A percentile compares a stretch with the other conserved stretches of the same genome.
These are phyloP conservation scores for Leptopterna dolabrata DNA, from an alignment of 2,888 invertebrate genomes.

Conservation along the genomic window DNA sequence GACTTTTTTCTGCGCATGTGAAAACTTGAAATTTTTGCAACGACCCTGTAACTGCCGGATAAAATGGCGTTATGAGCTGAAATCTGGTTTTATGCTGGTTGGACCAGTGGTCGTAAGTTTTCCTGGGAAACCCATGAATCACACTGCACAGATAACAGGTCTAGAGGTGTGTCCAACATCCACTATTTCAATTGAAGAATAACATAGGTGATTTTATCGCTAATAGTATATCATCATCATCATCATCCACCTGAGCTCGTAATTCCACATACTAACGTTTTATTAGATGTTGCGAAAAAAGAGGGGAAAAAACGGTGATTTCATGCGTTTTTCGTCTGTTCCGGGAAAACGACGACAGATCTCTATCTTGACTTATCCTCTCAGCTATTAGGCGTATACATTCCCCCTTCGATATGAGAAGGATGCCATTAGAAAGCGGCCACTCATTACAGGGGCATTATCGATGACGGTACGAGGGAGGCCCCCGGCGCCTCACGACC, in stretches of 20 bases:
- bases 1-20: too few relatives aligned
- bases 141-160: neutral
- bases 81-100: too few relatives aligned
- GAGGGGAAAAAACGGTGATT: neutral
- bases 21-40: too few relatives aligned
- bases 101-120: too few relatives aligned
- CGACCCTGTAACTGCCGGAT: too few relatives aligned
- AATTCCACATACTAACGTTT: neutral
- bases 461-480: constrained; percentile 29
- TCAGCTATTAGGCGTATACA: neutral
- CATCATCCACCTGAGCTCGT: neutral
- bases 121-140: too few relatives aligned
- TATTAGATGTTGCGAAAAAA: neutral
- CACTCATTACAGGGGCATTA: constrained; percentile 41
- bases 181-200: neutral
- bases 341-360: constrained; percentile 1
- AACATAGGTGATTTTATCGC: neutral
- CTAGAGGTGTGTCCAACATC: neutral
- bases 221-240: neutral
- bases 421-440: constrained; percentile 35
- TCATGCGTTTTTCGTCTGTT: neutral
- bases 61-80: too few relatives aligned
- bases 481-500: constrained; percentile 44
- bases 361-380: neutral
- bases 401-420: neutral